Evolutionary conservation across 1,140 invertebrate genomes (phyloP), one percentile per base, ranked within the genome.

Genomic region (Papilio polyxenes): DNA sequence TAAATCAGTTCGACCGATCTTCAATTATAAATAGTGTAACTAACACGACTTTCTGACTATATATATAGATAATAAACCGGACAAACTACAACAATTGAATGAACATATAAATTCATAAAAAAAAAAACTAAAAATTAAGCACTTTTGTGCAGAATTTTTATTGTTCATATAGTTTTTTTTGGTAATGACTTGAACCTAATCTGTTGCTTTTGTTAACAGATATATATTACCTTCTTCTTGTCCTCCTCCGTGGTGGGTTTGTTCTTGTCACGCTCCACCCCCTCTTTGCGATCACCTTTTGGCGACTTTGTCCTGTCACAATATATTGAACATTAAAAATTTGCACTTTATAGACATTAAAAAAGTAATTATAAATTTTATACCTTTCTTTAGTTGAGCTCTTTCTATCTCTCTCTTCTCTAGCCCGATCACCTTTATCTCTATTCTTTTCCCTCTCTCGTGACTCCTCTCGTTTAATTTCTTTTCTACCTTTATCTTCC

Each of bases 371-470:
- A 56, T 65, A n/a, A 37, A 72, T 31, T 56, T 75, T 6, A 31
- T 75, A 76, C 75, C 83, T 85, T 31, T 87, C 86, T 23, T 86
- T 85, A 20, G 87, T 85, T 74, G 84, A 85, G n/a, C 82, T 85
- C 78, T 82, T 87, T 48, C 78, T 82, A 20, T 90, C 87, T 15
- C 81, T 83, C 56, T 83, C 86, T 9, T 85, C 84, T 78, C 82
- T 84, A 37, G 77, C 80, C 53, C 83, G 86, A 8, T 87, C 85
- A 6, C 15, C 5, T 83, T 65, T 85, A n/a, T 81, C 80, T 82
- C 74, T 85, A 7, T 84, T 74, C 20, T 81, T 53, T 72, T 81
- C 80, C 37, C 49, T 81, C 23, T 84, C 81, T 6, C 75, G 51
- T 4, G 62, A 79, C 17, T 78, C 77, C n/a, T 82, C 76, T 48